A percentile compares a stretch with the other conserved stretches of the same genome.
These are phyloP conservation scores for Slavum lentiscoides DNA, from an alignment of 2,888 invertebrate genomes.

Conservation along the genomic window DNA sequence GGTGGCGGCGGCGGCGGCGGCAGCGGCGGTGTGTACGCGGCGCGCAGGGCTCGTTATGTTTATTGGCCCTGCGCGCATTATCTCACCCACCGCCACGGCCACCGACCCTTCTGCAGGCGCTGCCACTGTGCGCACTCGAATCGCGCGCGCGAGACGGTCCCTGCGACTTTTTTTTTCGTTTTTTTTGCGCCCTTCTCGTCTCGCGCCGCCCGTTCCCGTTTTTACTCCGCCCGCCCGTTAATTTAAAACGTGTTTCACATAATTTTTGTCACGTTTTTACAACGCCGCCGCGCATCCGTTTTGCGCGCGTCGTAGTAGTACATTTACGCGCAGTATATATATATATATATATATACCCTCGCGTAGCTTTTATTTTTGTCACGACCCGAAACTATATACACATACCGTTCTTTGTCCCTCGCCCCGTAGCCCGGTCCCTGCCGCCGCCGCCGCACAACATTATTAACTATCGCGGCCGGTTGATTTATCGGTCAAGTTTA, in stretches of 20 bases:
- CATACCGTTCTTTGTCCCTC: slow-evolving; percentile 1
- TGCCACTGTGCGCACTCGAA: no score
- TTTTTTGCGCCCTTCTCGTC: not conserved
- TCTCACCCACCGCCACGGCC: slow-evolving; percentile 3
- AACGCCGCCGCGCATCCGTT: not conserved
- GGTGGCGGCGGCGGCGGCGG: slow-evolving; percentile 33
- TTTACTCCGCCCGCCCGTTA: slow-evolving; percentile 27
- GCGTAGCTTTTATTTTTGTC: slow-evolving; percentile 54
- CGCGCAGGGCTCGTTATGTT: slow-evolving; percentile 60
- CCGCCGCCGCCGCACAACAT: slow-evolving; percentile 25
- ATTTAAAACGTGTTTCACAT: slow-evolving; percentile 49
- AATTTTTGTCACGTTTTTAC: slow-evolving; percentile 50
- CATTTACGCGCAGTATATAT: not conserved
- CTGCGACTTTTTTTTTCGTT: no score
- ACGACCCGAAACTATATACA: slow-evolving; percentile 42
- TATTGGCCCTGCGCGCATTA: slow-evolving; percentile 58
- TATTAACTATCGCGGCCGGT: slow-evolving; percentile 52
- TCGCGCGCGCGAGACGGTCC: not conserved
- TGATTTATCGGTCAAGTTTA: slow-evolving; percentile 53
- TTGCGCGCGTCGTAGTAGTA: not conserved
- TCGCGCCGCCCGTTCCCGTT: not conserved
- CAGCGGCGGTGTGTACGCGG: no score
- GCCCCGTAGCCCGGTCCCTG: not conserved
- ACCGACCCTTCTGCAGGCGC: no score
- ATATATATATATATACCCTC: not conserved